Base-by-base conservation (phyloP, 2,888 invertebrate species). In the Drosophila kanekoi region DNA sequence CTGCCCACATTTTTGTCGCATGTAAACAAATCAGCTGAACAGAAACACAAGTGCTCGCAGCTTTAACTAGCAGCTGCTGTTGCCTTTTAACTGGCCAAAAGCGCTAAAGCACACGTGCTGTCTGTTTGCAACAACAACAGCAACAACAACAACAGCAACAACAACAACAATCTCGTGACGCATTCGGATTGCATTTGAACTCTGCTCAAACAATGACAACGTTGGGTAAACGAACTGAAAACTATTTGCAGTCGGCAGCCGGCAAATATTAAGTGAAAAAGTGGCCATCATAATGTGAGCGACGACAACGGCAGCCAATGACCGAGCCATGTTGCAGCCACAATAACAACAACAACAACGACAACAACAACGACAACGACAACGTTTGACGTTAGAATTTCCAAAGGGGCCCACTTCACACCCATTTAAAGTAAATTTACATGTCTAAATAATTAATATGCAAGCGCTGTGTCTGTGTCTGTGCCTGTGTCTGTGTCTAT, bases 181-280 rank as follows among this genome's bases (percentile, higher is more conserved):
- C 79, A 84, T 79, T 81, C 72, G 81, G 68, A 74, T 54, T 75
- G 72, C 75, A 77, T 59, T 69, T 84, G 81, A 84, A 74, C 81
- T 66, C 78, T 47, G 61, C 51, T 66, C 54, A 66, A 83, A 87
- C 87, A 85, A 85, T 87, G 83, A 60, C 63, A 65, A 41, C 61
- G 61, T 62, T 68, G 48, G 87, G 87, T 85, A 81, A 85, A 87
- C 69, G 88, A 87, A 83, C 85, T 83, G 73, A 59, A 72, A 81
- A 80, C 82, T 84, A 84, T 84, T 84, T 84, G 79, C 86, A 79
- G 80, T 48, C 45, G 56, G 23, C 56, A 58, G 59, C 53, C 66
- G 74, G 63, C 77, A 77, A 74, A 77, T 77, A 65, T 66, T 70
- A 78, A 77, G 65, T 74, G 74, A 74, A 77, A 77, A 71, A 77